Evolutionary conservation across 1,140 invertebrate genomes (phyloP), one percentile per base, ranked within the genome.

Genomic region (Plutomurus gul): DNA sequence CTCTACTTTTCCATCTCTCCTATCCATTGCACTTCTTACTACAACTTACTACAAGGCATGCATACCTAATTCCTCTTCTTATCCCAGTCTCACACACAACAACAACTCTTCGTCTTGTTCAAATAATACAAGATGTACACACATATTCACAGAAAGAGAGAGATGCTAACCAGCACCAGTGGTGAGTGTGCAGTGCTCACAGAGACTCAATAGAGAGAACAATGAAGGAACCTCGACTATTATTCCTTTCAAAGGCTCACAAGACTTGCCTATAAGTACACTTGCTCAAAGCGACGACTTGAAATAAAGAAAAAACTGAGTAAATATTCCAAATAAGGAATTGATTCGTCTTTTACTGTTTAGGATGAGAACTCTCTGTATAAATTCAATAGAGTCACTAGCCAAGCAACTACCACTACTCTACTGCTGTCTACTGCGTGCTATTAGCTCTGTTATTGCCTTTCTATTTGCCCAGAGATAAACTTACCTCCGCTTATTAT

Each of bases 251-350:
- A n/a, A n/a, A n/a, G n/a, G n/a, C n/a, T n/a, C n/a, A n/a, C n/a
- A n/a, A n/a, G n/a, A n/a, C n/a, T n/a, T n/a, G n/a, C n/a, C n/a
- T n/a, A n/a, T n/a, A n/a, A 56, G 4, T 30, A 56, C 51, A 60
- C 27, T 60, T 60, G 27, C 51, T 60, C 56, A 65, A 25, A 51
- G 47, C 47, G 25, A 51, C 27, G 16, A n/a, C 16, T 36, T 8
- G 4, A 30, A n/a, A 16, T 33, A 16, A 36, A n/a, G n/a, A n/a
- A 65, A 65, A 65, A 65, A 33, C 25, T 65, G n/a, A 65, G 27
- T 65, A 65, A 65, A 65, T 65, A 65, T 33, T 65, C 56, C 56
- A 65, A 65, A 65, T 65, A 65, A 65, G 56, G 56, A 65, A n/a
- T 30, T 65, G 25, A 65, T 65, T 65, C 25, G 30, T 65, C 56